Conservation (phyloP, 2,888 invertebrate genomes). For the Teleiodes luculella region DNA sequence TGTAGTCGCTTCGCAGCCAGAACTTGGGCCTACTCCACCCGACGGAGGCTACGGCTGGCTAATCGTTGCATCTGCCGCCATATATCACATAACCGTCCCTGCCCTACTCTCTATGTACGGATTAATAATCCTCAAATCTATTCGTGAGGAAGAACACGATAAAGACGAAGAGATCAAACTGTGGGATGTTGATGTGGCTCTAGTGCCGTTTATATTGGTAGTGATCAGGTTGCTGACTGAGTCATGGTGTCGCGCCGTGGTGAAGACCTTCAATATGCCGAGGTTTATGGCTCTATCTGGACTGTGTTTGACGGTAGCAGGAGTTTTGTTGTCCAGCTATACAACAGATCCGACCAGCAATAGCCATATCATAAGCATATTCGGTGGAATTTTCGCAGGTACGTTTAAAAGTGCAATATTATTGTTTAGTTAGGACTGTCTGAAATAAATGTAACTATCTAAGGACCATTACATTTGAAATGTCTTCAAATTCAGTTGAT, state of each 20-base stretch:
- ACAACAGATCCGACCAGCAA: conserved; percentile 65
- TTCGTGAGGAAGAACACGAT: conserved; percentile 68
- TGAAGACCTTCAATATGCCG: conserved; percentile 78
- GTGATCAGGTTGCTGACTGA: conserved; percentile 79
- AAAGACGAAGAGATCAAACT: conserved; percentile 55
- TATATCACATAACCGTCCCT: conserved; percentile 81
- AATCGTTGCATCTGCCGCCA: conserved; percentile 76
- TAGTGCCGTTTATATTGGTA: conserved; percentile 80
- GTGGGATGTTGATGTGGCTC: conserved; percentile 79
- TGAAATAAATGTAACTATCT: no score
- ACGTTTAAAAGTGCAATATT: conserved; percentile 27
- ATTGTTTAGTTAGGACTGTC: no score
- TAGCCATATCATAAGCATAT: conserved; percentile 67
- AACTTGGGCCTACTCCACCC: conserved; percentile 81
- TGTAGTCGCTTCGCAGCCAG: conserved; percentile 81
- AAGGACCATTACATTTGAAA: no score
- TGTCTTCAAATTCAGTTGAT: no score
- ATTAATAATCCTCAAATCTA: conserved; percentile 72
- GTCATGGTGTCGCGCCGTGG: conserved; percentile 78
- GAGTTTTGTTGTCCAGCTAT: conserved; percentile 73
- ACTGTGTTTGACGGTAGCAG: conserved; percentile 78
- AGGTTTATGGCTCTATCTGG: conserved; percentile 77
- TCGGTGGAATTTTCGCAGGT: conserved; percentile 76
- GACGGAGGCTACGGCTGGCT: conserved; percentile 85
- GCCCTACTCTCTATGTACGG: conserved; percentile 76